Evolutionary conservation across 2,888 invertebrate species (phyloP).

Genomic region (Matsumyia berberina): DNA sequence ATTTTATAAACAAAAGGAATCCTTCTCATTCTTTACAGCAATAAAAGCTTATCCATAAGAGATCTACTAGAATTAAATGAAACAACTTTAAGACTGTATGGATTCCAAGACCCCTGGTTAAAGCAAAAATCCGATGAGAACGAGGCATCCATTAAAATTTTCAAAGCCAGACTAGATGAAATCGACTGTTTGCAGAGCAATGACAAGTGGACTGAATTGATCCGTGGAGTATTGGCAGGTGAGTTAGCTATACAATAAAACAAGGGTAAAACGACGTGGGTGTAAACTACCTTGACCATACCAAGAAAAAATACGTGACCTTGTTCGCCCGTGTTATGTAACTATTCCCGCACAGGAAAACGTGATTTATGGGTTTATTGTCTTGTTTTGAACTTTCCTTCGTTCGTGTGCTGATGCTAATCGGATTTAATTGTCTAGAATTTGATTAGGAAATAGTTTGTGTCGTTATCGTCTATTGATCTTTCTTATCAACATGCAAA

Average conservation of each 20-base stretch:
- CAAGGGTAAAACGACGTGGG: not conserved
- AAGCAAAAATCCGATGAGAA: slow-evolving; percentile 96
- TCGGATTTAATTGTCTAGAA: slow-evolving; percentile 26
- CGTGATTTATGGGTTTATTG: slow-evolving; percentile 14
- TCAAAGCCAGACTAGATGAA: slow-evolving; percentile 88
- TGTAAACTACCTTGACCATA: slow-evolving; percentile 29
- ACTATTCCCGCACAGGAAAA: not conserved
- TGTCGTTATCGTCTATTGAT: slow-evolving; percentile 38
- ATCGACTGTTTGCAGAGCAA: slow-evolving; percentile 89
- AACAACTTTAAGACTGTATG: slow-evolving; percentile 94
- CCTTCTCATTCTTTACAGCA: slow-evolving; percentile 82
- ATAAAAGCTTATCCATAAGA: slow-evolving; percentile 94
- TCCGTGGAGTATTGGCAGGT: slow-evolving; percentile 89
- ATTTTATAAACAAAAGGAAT: not conserved
- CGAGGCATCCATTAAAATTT: slow-evolving; percentile 89
- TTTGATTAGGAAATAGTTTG: slow-evolving; percentile 10
- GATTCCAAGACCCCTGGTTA: slow-evolving; percentile 95
- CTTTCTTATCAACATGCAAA: slow-evolving; percentile 44
- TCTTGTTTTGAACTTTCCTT: slow-evolving; percentile 17
- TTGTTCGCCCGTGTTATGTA: slow-evolving; percentile 8
- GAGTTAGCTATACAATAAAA: slow-evolving; percentile 27
- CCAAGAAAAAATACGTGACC: slow-evolving; percentile 26
- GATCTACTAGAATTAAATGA: slow-evolving; percentile 96
- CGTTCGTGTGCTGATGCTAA: slow-evolving; percentile 15
- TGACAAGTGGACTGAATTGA: slow-evolving; percentile 87